Conservation (phyloP, 2,113 vertebrate genomes). For the Pelmatolapia mariae region DNA sequence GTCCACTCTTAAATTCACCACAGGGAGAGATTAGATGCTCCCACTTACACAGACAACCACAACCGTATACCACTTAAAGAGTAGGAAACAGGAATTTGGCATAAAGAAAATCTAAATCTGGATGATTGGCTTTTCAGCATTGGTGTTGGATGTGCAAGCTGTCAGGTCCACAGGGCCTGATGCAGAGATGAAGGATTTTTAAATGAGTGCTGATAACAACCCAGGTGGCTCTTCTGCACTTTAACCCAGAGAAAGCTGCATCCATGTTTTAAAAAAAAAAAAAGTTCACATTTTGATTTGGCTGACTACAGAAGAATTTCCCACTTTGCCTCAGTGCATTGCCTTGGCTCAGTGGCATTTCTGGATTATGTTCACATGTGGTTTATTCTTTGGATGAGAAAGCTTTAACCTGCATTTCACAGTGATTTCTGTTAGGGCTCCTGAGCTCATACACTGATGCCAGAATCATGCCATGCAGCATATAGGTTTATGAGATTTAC, state of each 20-base stretch:
- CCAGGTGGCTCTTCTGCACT: neutral
- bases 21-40: neutral
- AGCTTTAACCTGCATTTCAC: neutral
- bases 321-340: neutral
- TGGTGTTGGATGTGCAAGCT: neutral
- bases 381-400: neutral
- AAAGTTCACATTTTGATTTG: neutral
- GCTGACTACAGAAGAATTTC: neutral
- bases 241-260: neutral
- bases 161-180: neutral
- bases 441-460: neutral
- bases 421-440: neutral
- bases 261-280: neutral
- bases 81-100: neutral
- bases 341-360: neutral
- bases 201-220: neutral
- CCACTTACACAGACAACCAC: neutral
- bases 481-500: neutral
- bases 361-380: neutral
- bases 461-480: neutral
- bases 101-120: neutral
- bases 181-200: neutral
- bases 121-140: neutral
- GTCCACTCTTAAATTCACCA: neutral
- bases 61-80: neutral